These are phyloP conservation scores for Etheostoma perlongum DNA, from an alignment of 2,797 vertebrate genomes.

Conservation along the genomic window DNA sequence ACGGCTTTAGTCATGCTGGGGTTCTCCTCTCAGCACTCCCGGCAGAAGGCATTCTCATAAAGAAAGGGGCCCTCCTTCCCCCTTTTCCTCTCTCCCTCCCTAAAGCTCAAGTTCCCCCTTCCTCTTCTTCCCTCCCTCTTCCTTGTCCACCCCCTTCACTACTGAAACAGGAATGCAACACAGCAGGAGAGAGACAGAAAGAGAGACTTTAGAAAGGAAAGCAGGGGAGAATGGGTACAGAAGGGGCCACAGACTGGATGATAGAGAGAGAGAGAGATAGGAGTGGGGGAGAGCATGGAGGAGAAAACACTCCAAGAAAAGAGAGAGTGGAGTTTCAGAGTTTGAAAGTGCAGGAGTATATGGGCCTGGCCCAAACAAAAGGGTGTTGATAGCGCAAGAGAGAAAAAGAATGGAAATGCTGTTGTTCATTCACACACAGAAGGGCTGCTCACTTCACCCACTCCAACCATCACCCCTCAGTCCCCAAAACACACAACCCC, in stretches of 20 bases:
- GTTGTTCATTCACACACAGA: slow-evolving; percentile 74
- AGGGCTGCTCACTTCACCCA: slow-evolving; percentile 75
- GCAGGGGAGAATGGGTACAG: slow-evolving; percentile 65
- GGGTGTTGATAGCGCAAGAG: slow-evolving; percentile 55
- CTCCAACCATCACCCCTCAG: slow-evolving; percentile 45
- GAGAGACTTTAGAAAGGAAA: slow-evolving; percentile 77
- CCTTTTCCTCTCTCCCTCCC: slow-evolving; percentile 68
- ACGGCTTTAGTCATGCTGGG: slow-evolving; percentile 86
- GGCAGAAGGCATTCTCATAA: slow-evolving; percentile 87
- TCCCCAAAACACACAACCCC: slow-evolving; percentile 38
- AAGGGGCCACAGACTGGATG: slow-evolving; percentile 65
- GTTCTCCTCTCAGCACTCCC: slow-evolving; percentile 85
- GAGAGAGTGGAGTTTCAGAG: slow-evolving; percentile 59
- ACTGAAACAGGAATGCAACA: slow-evolving; percentile 83
- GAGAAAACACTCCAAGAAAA: slow-evolving; percentile 47
- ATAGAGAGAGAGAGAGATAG: slow-evolving; percentile 60
- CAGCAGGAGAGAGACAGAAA: slow-evolving; percentile 80
- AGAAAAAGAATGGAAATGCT: slow-evolving; percentile 61
- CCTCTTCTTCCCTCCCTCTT: slow-evolving; percentile 67
- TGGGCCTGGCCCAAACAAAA: slow-evolving; percentile 74
- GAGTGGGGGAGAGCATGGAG: slow-evolving; percentile 62
- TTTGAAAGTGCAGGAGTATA: slow-evolving; percentile 65
- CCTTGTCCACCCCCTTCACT: slow-evolving; percentile 78
- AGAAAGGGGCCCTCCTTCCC: slow-evolving; percentile 87
- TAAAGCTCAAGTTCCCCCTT: slow-evolving; percentile 83